These are phyloP conservation scores for Pectinophora gossypiella DNA, from an alignment of 1,140 invertebrate species.

Conservation along the genomic window DNA sequence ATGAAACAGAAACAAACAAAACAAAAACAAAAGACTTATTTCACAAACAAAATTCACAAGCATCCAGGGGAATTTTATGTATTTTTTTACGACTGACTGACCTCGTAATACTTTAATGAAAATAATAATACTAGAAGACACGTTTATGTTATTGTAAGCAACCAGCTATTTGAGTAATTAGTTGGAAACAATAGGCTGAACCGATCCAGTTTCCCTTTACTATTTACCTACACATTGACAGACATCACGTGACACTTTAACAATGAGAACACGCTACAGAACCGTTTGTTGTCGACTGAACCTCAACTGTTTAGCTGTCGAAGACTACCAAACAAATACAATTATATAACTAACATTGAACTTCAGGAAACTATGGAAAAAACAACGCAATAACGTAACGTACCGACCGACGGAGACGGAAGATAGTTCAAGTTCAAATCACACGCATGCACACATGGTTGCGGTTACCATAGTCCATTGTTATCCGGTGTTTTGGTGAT, in stretches of 20 bases:
- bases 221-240: too few relatives aligned
- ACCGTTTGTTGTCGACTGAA: too few relatives aligned
- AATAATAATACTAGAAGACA: too few relatives aligned
- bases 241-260: neutral
- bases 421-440: constrained; percentile 5
- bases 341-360: constrained; percentile 55
- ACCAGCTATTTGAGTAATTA: too few relatives aligned
- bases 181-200: neutral
- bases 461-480: constrained; percentile 65
- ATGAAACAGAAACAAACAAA: too few relatives aligned
- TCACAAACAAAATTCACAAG: too few relatives aligned
- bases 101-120: too few relatives aligned
- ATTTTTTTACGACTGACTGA: too few relatives aligned
- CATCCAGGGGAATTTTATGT: too few relatives aligned
- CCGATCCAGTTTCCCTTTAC: neutral
- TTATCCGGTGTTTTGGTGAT: constrained; percentile 30
- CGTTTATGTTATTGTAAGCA: too few relatives aligned
- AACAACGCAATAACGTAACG: constrained; percentile 31
- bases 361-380: constrained; percentile 29
- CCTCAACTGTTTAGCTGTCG: too few relatives aligned
- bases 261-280: neutral
- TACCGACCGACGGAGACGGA: neutral
- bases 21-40: too few relatives aligned
- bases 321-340: neutral
- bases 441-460: constrained; percentile 34